Conservation (phyloP, 2,888 invertebrate genomes). For the Pristionchus mayeri region DNA sequence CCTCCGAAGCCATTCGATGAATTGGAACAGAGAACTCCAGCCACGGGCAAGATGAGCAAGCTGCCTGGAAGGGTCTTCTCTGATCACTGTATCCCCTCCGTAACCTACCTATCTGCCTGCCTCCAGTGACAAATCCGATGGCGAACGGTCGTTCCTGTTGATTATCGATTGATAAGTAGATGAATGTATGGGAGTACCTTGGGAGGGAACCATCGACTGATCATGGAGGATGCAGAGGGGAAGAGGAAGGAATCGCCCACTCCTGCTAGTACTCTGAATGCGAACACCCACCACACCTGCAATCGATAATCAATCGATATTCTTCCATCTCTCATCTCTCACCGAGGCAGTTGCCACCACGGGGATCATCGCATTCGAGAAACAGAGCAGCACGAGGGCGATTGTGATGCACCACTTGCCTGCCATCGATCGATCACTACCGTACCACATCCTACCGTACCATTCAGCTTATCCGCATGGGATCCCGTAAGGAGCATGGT, state of each 20-base stretch:
- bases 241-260: conserved; percentile 70
- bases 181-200: conserved; percentile 53
- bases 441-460: not conserved
- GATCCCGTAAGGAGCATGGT: conserved; percentile 72
- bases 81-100: too few species aligned
- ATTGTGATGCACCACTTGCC: conserved; percentile 73
- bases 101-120: conserved; percentile 69
- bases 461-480: conserved; percentile 72
- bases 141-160: conserved; percentile 70
- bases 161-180: conserved; percentile 7
- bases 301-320: conserved; percentile 55
- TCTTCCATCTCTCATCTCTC: too few species aligned
- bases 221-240: conserved; percentile 70
- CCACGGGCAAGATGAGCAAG: conserved; percentile 70
- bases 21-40: conserved; percentile 68
- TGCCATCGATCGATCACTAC: conserved; percentile 5
- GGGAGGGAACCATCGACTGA: conserved; percentile 73
- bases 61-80: conserved; percentile 60
- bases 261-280: conserved; percentile 68
- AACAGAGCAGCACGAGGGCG: conserved; percentile 64
- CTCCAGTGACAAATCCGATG: conserved; percentile 74
- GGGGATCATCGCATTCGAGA: conserved; percentile 70
- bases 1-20: conserved; percentile 60
- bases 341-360: conserved; percentile 65
- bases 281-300: conserved; percentile 57